A percentile compares a stretch with the other conserved stretches of the same genome.
Conservation (phyloP, 2,797 vertebrate genomes). For the Acanthiza pusilla region DNA sequence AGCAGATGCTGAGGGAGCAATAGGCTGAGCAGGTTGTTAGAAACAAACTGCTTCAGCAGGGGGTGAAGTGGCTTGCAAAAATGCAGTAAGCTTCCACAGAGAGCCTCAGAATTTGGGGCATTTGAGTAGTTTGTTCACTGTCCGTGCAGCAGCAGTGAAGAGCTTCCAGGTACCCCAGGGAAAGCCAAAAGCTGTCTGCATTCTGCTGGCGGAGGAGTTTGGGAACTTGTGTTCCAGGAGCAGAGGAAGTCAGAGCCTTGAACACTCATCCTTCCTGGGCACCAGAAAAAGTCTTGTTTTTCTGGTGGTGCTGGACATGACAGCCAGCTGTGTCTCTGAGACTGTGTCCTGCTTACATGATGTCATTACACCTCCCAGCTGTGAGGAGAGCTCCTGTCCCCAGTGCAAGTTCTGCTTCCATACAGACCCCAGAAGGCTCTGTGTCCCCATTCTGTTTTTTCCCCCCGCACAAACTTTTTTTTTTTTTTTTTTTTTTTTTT, state of each 20-base stretch:
- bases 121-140: not conserved
- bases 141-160: not conserved
- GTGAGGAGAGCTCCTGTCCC: not conserved
- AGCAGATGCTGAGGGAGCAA: not conserved
- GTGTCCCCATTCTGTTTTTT: not conserved
- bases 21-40: not conserved
- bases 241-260: not conserved
- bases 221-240: not conserved
- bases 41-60: not conserved
- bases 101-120: not conserved
- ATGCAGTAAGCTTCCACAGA: not conserved
- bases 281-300: not conserved
- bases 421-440: not conserved
- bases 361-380: not conserved
- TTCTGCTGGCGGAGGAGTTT: not conserved
- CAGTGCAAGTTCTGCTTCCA: not conserved
- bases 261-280: not conserved
- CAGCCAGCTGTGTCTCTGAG: not conserved
- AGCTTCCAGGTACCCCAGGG: not conserved
- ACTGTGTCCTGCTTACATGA: not conserved
- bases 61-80: not conserved
- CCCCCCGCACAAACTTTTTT: not conserved
- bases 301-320: not conserved
- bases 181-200: not conserved
- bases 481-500: not conserved